phyloP scores from a whole-genome alignment of 2,113 vertebrate genomes.

The Erinaceus europaeus region DNA sequence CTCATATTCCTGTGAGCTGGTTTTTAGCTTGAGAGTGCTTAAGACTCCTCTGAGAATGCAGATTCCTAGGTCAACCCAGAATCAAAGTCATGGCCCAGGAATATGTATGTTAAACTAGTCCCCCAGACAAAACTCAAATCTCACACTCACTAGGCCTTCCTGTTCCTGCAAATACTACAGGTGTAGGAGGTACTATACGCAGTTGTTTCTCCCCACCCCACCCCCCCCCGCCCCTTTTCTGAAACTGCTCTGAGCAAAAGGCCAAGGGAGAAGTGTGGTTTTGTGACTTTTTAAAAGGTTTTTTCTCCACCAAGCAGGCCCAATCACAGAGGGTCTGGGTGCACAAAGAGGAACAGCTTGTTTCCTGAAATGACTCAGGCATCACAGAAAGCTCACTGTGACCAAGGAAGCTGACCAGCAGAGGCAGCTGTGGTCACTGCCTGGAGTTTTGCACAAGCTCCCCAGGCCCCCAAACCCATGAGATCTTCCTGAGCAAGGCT shows the following conservation, averaged over 20 bases:
- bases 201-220: background rate
- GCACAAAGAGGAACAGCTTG: constrained; percentile 61
- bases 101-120: background rate
- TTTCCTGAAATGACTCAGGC: constrained; percentile 63
- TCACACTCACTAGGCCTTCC: background rate
- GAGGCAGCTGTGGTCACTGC: background rate
- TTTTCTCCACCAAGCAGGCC: background rate
- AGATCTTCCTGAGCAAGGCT: background rate
- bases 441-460: background rate
- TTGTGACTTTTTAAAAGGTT: constrained; percentile 44
- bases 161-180: fast-evolving
- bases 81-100: background rate
- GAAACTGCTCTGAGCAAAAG: background rate
- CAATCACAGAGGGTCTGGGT: constrained; percentile 46
- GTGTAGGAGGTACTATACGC: background rate
- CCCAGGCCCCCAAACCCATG: background rate
- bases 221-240: too few species aligned
- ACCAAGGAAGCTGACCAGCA: background rate
- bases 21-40: background rate
- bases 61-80: background rate
- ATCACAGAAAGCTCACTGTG: constrained; percentile 14
- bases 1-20: background rate
- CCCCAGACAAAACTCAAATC: background rate
- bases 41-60: background rate
- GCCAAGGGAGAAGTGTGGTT: background rate